Conservation (phyloP, 2,888 invertebrate species). For the Imbricaverruca yamaguchii region DNA sequence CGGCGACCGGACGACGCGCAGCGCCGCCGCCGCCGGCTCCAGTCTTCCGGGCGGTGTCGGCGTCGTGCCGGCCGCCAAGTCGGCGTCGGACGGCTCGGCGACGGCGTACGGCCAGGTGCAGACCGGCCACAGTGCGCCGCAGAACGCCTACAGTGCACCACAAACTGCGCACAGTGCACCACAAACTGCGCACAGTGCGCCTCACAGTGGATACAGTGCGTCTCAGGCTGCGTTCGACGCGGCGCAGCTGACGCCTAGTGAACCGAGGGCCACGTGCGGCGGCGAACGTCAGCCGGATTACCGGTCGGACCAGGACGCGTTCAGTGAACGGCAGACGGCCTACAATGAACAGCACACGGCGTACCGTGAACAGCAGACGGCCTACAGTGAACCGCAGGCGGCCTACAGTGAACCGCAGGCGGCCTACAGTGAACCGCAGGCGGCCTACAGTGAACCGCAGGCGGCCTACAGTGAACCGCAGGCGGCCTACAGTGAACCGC, state of each 20-base stretch:
- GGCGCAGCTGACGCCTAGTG: too few species aligned
- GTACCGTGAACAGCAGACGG: neutral
- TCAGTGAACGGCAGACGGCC: too few species aligned
- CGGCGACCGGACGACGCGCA: slow-evolving; percentile 31
- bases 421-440: neutral
- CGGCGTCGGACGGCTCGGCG: slow-evolving; percentile 35
- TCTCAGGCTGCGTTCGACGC: slow-evolving; percentile 37
- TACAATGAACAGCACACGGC: neutral
- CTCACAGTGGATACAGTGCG: slow-evolving; percentile 42
- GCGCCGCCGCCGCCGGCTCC: slow-evolving; percentile 25
- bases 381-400: neutral
- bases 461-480: neutral
- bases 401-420: neutral
- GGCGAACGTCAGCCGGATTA: neutral
- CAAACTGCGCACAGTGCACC: slow-evolving; percentile 35
- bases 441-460: neutral
- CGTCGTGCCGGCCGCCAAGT: slow-evolving; percentile 35
- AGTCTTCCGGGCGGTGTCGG: neutral
- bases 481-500: neutral
- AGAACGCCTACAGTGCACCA: slow-evolving; percentile 43
- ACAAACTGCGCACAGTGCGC: slow-evolving; percentile 41
- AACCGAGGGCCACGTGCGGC: too few species aligned
- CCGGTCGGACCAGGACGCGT: neutral
- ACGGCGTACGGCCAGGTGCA: slow-evolving; percentile 32
- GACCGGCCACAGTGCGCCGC: slow-evolving; percentile 40